Percentiles rank a stretch among this genome's conserved stretches.
Conservation (phyloP, 2,113 vertebrate genomes). For the Cettia cetti region DNA sequence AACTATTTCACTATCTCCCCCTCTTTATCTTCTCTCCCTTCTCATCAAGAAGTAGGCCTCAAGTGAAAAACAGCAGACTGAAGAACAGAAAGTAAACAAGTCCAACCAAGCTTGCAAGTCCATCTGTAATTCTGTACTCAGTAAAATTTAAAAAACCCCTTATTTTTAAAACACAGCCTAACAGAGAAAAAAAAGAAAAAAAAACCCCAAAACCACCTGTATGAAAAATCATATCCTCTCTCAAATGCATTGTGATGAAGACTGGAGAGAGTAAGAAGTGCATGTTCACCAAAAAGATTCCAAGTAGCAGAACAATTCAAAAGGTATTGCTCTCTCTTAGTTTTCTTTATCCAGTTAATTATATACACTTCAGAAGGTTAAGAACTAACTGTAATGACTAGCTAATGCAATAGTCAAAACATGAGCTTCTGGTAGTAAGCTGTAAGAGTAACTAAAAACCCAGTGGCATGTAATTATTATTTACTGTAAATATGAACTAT, state of each 20-base stretch:
- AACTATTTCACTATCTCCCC: neutral
- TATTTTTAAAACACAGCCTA: neutral
- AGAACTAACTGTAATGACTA: neutral
- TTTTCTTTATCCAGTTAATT: neutral
- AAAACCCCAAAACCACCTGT: accelerated
- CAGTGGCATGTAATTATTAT: neutral
- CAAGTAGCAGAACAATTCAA: neutral
- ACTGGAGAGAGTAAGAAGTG: neutral
- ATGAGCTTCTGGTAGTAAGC: neutral
- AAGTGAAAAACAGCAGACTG: neutral
- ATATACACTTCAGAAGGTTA: neutral
- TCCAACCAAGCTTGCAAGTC: neutral
- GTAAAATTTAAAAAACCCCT: neutral
- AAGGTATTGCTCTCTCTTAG: neutral
- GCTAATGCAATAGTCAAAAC: neutral
- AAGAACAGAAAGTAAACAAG: neutral
- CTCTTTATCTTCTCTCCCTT: neutral
- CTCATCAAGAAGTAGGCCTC: neutral
- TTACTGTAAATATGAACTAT: neutral
- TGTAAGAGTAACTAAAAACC: neutral
- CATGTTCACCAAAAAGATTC: neutral
- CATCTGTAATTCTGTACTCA: neutral
- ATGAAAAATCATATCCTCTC: neutral
- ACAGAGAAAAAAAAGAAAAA: neutral
- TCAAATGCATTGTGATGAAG: neutral